phyloP scores from a whole-genome alignment of 2,113 vertebrate species.

The Hystrix brachyura region DNA sequence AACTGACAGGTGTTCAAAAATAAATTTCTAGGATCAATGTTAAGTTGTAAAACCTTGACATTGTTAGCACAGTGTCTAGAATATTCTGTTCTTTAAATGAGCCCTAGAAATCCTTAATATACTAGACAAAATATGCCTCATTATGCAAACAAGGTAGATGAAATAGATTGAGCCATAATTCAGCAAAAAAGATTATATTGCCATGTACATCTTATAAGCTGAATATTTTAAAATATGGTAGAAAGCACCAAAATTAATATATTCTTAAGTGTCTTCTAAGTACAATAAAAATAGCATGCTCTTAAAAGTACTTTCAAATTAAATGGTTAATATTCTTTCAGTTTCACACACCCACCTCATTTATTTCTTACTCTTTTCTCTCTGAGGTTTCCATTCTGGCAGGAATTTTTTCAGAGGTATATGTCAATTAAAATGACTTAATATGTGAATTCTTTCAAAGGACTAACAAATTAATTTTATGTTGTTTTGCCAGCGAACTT shows the following conservation, averaged over 20 bases:
- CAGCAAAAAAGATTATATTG: not conserved
- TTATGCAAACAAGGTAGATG: not conserved
- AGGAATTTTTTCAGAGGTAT: slow-evolving; percentile 4
- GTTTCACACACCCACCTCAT: not conserved
- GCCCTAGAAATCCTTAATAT: not conserved
- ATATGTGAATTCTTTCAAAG: not conserved
- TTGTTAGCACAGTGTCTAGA: not conserved
- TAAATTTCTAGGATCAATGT: not conserved
- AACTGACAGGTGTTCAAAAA: not conserved
- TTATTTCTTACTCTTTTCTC: not conserved
- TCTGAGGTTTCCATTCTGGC: not conserved
- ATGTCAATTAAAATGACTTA: slow-evolving; percentile 27
- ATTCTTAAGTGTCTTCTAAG: not conserved
- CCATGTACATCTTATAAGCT: not conserved
- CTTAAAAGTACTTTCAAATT: slow-evolving; percentile 21
- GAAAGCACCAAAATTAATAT: not conserved
- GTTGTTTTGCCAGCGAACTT: slow-evolving; percentile 25
- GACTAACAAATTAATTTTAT: slow-evolving; percentile 43
- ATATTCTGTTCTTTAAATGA: not conserved
- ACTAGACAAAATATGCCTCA: not conserved
- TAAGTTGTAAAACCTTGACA: not conserved
- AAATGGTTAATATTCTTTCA: not conserved
- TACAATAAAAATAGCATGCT: slow-evolving; percentile 3
- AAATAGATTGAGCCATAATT: not conserved
- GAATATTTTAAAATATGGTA: not conserved